Conservation (phyloP, 2,113 vertebrate species). For the Vimba vimba region DNA sequence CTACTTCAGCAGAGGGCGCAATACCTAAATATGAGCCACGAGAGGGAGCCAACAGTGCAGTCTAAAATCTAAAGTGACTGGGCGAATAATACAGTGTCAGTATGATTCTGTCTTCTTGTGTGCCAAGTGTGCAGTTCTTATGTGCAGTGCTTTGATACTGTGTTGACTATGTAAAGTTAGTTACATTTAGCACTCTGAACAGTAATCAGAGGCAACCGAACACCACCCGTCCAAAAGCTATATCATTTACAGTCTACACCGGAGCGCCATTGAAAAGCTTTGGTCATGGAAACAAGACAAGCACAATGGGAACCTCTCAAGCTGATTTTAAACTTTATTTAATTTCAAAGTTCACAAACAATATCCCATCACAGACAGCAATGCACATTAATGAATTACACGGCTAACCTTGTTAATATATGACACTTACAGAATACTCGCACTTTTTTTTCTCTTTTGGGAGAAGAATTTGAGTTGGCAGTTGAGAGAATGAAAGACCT, state of each 20-base stretch:
- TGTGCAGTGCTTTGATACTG: not conserved
- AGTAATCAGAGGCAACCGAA: not conserved
- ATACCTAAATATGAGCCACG: not conserved
- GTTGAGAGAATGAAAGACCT: not conserved
- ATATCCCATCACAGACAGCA: not conserved
- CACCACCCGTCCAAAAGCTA: not conserved
- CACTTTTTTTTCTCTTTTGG: too few relatives aligned
- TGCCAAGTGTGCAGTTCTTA: not conserved
- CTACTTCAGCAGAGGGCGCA: not conserved
- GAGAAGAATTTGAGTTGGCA: too few relatives aligned
- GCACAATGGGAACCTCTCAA: not conserved
- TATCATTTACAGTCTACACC: not conserved
- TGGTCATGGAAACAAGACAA: not conserved
- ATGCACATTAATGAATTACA: not conserved
- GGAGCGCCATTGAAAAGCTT: not conserved
- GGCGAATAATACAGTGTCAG: not conserved
- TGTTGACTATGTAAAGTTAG: not conserved
- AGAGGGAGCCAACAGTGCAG: slow-evolving; percentile 2
- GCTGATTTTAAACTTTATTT: slow-evolving; percentile 12
- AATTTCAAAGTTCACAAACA: not conserved
- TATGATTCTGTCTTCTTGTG: not conserved
- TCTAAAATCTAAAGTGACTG: not conserved
- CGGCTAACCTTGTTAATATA: not conserved
- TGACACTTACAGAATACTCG: not conserved
- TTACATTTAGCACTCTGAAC: not conserved